These are phyloP conservation scores for Cydia pomonella DNA, from an alignment of 1,140 invertebrate species.

Conservation along the genomic window DNA sequence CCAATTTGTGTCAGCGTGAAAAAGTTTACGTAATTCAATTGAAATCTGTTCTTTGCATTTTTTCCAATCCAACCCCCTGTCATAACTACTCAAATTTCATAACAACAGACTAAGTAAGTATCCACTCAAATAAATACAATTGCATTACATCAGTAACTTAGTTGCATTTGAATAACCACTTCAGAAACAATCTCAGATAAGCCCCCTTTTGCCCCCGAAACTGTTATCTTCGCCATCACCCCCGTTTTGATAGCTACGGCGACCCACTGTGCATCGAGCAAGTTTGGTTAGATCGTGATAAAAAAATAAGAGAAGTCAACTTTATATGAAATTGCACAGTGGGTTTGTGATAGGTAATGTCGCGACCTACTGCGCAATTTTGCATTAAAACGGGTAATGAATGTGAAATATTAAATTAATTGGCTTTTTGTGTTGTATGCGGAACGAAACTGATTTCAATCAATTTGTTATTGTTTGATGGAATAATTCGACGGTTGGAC, in stretches of 20 bases:
- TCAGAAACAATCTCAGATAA: constrained; percentile 62
- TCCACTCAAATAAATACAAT: constrained; percentile 32
- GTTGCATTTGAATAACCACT: constrained; percentile 54
- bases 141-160: constrained; percentile 38
- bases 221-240: constrained; percentile 16
- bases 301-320: constrained; percentile 1
- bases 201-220: constrained; percentile 44
- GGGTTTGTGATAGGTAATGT: background rate
- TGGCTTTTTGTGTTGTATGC: constrained; percentile 40
- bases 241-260: constrained; percentile 7
- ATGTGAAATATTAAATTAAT: constrained; percentile 44
- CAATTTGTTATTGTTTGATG: constrained; percentile 56
- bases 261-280: constrained; percentile 13
- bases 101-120: constrained; percentile 30
- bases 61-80: constrained; percentile 34
- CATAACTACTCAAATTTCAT: constrained; percentile 18
- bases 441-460: constrained; percentile 50
- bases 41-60: constrained; percentile 28
- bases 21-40: background rate
- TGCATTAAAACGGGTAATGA: constrained; percentile 37
- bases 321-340: constrained; percentile 4
- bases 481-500: constrained; percentile 48
- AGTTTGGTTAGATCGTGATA: background rate
- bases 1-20: background rate
- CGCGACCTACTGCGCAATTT: constrained; percentile 13